These are phyloP conservation scores for Epiblema foenella DNA, from an alignment of 2,888 invertebrate species.

Conservation along the genomic window DNA sequence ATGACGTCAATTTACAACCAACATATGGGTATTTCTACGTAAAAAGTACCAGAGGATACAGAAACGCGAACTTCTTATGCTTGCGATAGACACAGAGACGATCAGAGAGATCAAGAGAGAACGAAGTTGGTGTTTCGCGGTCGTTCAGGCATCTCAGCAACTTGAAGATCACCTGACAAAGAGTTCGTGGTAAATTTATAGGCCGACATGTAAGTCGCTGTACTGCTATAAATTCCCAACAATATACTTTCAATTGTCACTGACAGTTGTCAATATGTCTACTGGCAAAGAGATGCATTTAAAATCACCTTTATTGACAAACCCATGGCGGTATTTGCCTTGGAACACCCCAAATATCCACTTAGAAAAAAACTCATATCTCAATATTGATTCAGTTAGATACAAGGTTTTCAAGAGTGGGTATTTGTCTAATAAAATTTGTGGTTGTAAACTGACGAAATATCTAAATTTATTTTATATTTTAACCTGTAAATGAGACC, in stretches of 20 bases:
- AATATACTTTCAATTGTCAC: too few species aligned
- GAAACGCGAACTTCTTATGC: too few species aligned
- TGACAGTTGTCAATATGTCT: too few species aligned
- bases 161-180: too few species aligned
- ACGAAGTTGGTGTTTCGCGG: too few species aligned
- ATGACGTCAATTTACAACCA: constrained; percentile 18
- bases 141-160: too few species aligned
- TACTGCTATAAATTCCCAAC: too few species aligned
- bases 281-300: background rate
- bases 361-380: background rate
- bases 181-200: too few species aligned
- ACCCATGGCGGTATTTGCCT: background rate
- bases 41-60: too few species aligned
- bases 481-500: constrained; percentile 49
- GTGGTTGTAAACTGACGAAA: constrained; percentile 16
- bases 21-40: background rate
- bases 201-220: too few species aligned
- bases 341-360: background rate
- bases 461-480: constrained; percentile 10
- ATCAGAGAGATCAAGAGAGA: too few species aligned
- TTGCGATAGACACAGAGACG: too few species aligned
- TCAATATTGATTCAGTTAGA: background rate
- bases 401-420: background rate
- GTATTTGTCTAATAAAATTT: background rate
- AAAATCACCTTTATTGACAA: background rate